Conservation (phyloP, 2,797 vertebrate genomes). For the Coluber constrictor region DNA sequence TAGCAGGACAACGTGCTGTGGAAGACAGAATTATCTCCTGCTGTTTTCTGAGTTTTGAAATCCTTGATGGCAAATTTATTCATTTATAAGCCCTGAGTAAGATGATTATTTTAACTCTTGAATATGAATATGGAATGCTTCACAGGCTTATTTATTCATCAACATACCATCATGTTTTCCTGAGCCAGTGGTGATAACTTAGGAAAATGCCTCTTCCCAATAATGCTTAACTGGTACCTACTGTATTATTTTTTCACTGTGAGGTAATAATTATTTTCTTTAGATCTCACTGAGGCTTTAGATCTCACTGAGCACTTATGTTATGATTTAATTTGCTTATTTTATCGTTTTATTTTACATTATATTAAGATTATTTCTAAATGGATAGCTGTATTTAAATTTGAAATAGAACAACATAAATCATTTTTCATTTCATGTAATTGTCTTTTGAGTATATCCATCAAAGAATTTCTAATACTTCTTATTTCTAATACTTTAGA, state of each 20-base stretch:
- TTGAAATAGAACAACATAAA: neutral
- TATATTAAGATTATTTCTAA: neutral
- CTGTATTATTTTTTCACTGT: neutral
- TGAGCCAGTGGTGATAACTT: neutral
- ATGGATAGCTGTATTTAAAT: neutral
- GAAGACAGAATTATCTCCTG: neutral
- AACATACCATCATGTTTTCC: neutral
- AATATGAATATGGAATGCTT: neutral
- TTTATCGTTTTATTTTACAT: neutral
- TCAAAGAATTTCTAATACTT: neutral
- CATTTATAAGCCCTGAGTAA: neutral
- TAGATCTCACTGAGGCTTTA: neutral
- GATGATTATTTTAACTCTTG: neutral
- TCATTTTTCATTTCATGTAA: neutral
- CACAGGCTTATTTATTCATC: neutral
- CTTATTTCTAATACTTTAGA: neutral
- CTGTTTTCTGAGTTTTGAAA: neutral
- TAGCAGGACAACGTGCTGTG: neutral
- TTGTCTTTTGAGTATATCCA: neutral
- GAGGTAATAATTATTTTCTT: neutral
- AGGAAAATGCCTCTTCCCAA: neutral
- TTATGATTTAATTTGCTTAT: neutral
- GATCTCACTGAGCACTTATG: too few species aligned
- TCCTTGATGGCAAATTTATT: neutral
- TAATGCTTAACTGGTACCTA: neutral